Evolutionary conservation across 2,888 invertebrate genomes (phyloP).

Genomic region (Mactromeris polynyma): DNA sequence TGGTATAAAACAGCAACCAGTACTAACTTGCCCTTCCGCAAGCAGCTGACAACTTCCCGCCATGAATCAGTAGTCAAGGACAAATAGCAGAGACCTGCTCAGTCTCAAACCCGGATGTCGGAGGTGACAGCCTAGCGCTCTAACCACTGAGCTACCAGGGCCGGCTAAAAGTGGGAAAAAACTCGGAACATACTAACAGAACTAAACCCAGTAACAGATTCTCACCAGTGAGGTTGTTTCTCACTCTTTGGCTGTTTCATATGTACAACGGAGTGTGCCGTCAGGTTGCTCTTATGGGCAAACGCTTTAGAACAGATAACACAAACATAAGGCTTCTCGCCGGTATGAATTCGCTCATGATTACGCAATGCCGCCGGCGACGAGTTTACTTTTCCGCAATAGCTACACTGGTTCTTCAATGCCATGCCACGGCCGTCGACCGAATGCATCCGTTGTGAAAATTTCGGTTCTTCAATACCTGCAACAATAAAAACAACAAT

Average conservation of each 20-base stretch:
- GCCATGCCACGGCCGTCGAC: neutral
- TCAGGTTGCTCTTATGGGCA: slow-evolving; percentile 45
- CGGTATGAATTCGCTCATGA: slow-evolving; percentile 46
- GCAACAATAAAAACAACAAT: neutral
- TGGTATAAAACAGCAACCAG: too few relatives aligned
- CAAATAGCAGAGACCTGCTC: too few relatives aligned
- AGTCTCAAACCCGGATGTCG: too few relatives aligned
- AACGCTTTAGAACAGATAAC: slow-evolving; percentile 32
- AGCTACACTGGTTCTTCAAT: neutral
- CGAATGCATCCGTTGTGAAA: neutral
- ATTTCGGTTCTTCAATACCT: neutral
- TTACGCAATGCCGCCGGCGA: slow-evolving; percentile 28
- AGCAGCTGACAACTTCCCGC: too few relatives aligned
- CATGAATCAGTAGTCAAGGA: too few relatives aligned
- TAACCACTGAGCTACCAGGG: too few relatives aligned
- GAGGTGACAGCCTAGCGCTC: too few relatives aligned
- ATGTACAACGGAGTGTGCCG: slow-evolving; percentile 27
- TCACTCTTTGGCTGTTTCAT: neutral
- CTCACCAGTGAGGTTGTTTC: neutral
- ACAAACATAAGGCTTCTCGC: slow-evolving; percentile 48
- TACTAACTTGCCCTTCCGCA: too few relatives aligned
- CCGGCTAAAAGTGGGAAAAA: too few relatives aligned
- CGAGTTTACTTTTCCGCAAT: slow-evolving; percentile 6
- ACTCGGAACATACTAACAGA: too few relatives aligned
- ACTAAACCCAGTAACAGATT: too few relatives aligned